These are phyloP conservation scores for Holocentrus rufus DNA, from an alignment of 2,797 vertebrate species.

Conservation along the genomic window DNA sequence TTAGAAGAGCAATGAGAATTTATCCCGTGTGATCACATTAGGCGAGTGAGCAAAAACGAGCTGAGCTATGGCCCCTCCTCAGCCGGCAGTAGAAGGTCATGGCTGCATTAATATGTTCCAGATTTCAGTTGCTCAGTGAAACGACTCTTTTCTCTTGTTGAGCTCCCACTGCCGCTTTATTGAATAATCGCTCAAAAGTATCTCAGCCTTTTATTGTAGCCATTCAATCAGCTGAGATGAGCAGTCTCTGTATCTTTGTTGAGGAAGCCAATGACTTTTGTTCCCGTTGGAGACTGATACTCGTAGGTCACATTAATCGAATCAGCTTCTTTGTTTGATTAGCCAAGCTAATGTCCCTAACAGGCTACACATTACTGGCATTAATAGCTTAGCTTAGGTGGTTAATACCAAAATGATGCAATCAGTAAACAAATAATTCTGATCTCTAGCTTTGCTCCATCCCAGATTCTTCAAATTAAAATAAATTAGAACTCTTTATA, in stretches of 20 bases:
- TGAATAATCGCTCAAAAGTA: slow-evolving; percentile 74
- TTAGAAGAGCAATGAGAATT: slow-evolving; percentile 65
- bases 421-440: slow-evolving; percentile 51
- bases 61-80: slow-evolving; percentile 48
- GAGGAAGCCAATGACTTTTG: slow-evolving; percentile 44
- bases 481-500: slow-evolving; percentile 43
- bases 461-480: slow-evolving; percentile 39
- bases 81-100: slow-evolving; percentile 59
- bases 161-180: slow-evolving; percentile 63
- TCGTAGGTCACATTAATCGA: slow-evolving; percentile 39
- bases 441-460: slow-evolving; percentile 22
- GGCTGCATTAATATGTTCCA: slow-evolving; percentile 57
- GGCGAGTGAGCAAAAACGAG: slow-evolving; percentile 51
- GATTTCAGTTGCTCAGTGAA: slow-evolving; percentile 60
- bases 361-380: slow-evolving; percentile 22
- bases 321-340: slow-evolving; percentile 37
- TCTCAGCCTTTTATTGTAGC: slow-evolving; percentile 64
- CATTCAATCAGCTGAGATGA: slow-evolving; percentile 65
- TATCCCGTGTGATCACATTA: slow-evolving; percentile 67
- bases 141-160: slow-evolving; percentile 55
- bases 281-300: slow-evolving; percentile 36
- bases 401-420: slow-evolving; percentile 29
- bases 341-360: slow-evolving; percentile 35
- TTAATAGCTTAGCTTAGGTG: slow-evolving; percentile 26
- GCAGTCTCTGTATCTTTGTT: slow-evolving; percentile 23